These are phyloP conservation scores for Harpagus bidentatus DNA, from an alignment of 2,113 vertebrate genomes.

Conservation along the genomic window DNA sequence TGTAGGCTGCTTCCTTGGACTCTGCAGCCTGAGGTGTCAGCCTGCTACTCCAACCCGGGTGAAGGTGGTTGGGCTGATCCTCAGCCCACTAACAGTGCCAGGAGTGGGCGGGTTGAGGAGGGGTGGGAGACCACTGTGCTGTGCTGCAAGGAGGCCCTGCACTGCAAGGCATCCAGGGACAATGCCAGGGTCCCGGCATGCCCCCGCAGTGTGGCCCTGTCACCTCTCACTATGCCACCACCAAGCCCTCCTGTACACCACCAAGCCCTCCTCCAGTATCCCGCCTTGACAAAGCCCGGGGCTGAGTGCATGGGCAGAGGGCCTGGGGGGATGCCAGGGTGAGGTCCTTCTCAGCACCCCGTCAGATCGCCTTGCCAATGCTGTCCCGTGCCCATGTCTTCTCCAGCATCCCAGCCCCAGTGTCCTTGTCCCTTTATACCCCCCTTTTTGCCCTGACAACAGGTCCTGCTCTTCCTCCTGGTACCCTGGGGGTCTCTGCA, in stretches of 20 bases:
- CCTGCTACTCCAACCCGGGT: background rate
- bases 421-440: background rate
- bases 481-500: background rate
- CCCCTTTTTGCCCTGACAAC: constrained; percentile 59
- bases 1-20: background rate
- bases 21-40: background rate
- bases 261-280: background rate
- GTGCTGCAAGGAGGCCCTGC: background rate
- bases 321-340: background rate
- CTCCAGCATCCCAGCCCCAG: background rate
- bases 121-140: background rate
- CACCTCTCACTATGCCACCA: background rate
- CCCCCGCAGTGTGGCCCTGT: background rate
- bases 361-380: background rate
- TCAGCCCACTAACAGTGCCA: background rate
- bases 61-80: background rate
- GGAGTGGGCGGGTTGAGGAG: background rate
- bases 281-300: rapidly evolving
- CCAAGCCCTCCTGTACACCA: background rate
- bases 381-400: background rate
- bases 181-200: background rate
- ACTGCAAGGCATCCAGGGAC: background rate
- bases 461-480: constrained; percentile 17
- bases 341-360: rapidly evolving
- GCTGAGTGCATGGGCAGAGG: background rate